Base-by-base conservation (phyloP, 2,888 invertebrate genomes). In the Dolomedes plantarius region DNA sequence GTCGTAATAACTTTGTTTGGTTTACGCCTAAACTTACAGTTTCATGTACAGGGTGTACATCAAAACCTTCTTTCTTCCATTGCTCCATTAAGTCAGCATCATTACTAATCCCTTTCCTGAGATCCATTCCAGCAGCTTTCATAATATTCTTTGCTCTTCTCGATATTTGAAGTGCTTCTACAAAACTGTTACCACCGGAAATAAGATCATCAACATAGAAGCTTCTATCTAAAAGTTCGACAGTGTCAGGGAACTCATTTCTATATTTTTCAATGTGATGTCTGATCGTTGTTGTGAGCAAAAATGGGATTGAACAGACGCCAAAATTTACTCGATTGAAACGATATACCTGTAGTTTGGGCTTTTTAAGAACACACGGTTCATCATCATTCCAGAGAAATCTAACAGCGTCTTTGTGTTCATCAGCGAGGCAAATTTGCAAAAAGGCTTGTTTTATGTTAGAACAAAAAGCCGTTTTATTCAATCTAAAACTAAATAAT, bases 171-270 rank as follows among this genome's bases (percentile, higher is more conserved):
- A 39, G 13, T 9, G 39, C 39, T 7, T 39, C 13, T 39, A 27
- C n/a, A n/a, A n/a, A n/a, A 29, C 27, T 65, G 0, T 29, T 31
- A 65, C 27, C 29, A 1, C 65, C 28, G 11, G 28, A 28, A 0
- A 65, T 5, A 2, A 65, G 65, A 29, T 65, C 65, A 11, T 65
- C 65, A 27, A 69, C 69, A 19, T 41, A 67, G 16, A 67, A 13
- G 31, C 16, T 29, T 9, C 0, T 7, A n/a, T 67, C 67, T 11
- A 67, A 7, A 7, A 67, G n/a, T 16, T 16, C 0, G 16, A 32
- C 16, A 1, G 67, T 67, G 2, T 6, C 1, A 29, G 6, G 67
- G 67, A 31, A 31, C 7, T 67, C n/a, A 31, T 13, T 19, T 13
- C 13, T 0, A 31, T 67, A 67, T 6, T 31, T 1, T 16, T 31